Conservation (phyloP, 2,797 vertebrate genomes). For the Oryzias sinensis region DNA sequence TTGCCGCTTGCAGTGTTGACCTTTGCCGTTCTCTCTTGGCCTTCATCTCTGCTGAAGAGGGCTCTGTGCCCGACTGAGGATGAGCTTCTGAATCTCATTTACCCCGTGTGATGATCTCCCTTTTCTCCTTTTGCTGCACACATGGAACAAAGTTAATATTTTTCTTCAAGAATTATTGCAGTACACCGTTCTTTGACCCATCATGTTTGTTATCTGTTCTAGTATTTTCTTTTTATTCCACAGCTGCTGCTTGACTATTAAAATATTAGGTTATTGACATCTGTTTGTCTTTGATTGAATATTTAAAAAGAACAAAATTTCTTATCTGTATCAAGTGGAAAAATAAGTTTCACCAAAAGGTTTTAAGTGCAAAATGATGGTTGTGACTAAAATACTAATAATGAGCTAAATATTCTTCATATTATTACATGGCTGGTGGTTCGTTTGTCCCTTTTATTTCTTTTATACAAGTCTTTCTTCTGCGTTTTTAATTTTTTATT, state of each 20-base stretch:
- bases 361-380: slow-evolving; percentile 21
- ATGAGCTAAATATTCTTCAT: too few species aligned
- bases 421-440: too few species aligned
- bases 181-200: slow-evolving; percentile 32
- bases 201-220: slow-evolving; percentile 31
- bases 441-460: too few species aligned
- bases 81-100: slow-evolving; percentile 78
- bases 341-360: slow-evolving; percentile 18
- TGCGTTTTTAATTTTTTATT: too few species aligned
- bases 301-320: too few species aligned
- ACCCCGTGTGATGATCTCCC: slow-evolving; percentile 62
- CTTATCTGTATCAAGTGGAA: neutral
- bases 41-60: slow-evolving; percentile 74
- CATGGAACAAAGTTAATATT: slow-evolving; percentile 63
- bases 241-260: slow-evolving; percentile 15
- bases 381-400: slow-evolving; percentile 14
- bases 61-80: slow-evolving; percentile 70
- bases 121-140: slow-evolving; percentile 51
- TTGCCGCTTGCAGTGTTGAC: slow-evolving; percentile 73
- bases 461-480: too few species aligned
- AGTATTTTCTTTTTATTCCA: slow-evolving; percentile 12
- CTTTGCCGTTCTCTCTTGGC: slow-evolving; percentile 76
- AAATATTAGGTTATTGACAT: slow-evolving; percentile 7
- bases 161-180: slow-evolving; percentile 49
- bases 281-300: slow-evolving; percentile 8